phyloP scores from a whole-genome alignment of 2,113 vertebrate genomes.

The Chlorocebus sabaeus region DNA sequence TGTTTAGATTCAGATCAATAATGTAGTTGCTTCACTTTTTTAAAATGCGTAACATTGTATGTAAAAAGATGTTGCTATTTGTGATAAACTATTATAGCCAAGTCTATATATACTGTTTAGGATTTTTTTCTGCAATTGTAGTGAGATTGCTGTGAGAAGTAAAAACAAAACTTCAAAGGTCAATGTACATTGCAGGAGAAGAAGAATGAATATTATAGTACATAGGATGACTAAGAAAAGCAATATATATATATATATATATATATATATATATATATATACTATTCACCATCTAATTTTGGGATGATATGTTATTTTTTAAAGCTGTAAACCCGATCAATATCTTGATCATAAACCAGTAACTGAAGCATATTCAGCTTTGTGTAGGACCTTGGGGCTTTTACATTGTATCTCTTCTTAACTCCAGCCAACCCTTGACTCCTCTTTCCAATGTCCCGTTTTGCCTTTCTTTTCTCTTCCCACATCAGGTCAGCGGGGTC shows the following conservation, averaged over 20 bases:
- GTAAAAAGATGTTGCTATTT: neutral
- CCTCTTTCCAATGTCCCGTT: neutral
- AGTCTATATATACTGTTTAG: neutral
- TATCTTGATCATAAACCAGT: neutral
- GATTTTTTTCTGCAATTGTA: conserved; percentile 12
- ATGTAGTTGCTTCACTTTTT: neutral
- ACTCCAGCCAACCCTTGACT: neutral
- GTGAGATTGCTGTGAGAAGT: neutral
- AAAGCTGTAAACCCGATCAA: neutral
- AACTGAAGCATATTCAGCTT: neutral
- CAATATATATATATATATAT: neutral
- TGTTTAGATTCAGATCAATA: conserved; percentile 11
- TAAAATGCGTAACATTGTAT: neutral
- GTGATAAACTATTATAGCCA: neutral
- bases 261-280: neutral
- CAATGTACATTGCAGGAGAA: neutral
- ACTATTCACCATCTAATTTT: neutral
- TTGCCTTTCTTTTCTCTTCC: neutral
- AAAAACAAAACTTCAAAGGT: neutral
- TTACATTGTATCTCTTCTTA: neutral
- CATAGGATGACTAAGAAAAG: neutral
- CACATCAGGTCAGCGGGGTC: neutral
- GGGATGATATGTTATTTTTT: neutral
- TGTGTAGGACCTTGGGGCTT: neutral
- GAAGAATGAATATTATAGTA: neutral